These are phyloP conservation scores for Platichthys flesus DNA, from an alignment of 2,113 vertebrate genomes.

Conservation along the genomic window DNA sequence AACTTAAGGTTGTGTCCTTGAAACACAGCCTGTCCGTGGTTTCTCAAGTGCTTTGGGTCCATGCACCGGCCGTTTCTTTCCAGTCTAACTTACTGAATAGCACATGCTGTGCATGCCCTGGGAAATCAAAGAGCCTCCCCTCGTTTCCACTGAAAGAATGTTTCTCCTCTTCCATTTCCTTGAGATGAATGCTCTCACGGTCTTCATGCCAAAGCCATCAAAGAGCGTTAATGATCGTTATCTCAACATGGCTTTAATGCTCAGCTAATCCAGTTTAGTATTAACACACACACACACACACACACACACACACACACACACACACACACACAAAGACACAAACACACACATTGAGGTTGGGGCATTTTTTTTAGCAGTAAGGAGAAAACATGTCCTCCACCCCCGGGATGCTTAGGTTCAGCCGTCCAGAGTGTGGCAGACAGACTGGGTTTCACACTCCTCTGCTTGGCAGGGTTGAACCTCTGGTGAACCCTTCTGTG, in stretches of 20 bases:
- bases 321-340: neutral
- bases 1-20: slow-evolving; percentile 73
- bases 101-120: slow-evolving; percentile 22
- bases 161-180: slow-evolving; percentile 49
- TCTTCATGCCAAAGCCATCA: slow-evolving; percentile 30
- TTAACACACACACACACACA: slow-evolving; percentile 19
- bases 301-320: slow-evolving; percentile 6
- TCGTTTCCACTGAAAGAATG: slow-evolving; percentile 48
- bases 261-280: slow-evolving; percentile 40
- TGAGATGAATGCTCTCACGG: slow-evolving; percentile 39
- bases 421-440: slow-evolving; percentile 52
- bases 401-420: slow-evolving; percentile 40
- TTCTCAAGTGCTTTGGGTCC: slow-evolving; percentile 53
- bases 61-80: slow-evolving; percentile 38
- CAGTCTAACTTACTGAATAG: slow-evolving; percentile 48
- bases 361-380: slow-evolving; percentile 10
- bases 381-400: slow-evolving; percentile 54
- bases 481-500: slow-evolving; percentile 62
- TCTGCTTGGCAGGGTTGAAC: slow-evolving; percentile 64
- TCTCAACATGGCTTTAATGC: slow-evolving; percentile 50
- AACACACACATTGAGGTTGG: neutral
- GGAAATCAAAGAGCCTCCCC: slow-evolving; percentile 51
- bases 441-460: slow-evolving; percentile 70
- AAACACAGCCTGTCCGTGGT: slow-evolving; percentile 58
- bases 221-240: slow-evolving; percentile 59